These are phyloP conservation scores for Nomada ferruginata DNA, from an alignment of 2,888 invertebrate species.

Conservation along the genomic window DNA sequence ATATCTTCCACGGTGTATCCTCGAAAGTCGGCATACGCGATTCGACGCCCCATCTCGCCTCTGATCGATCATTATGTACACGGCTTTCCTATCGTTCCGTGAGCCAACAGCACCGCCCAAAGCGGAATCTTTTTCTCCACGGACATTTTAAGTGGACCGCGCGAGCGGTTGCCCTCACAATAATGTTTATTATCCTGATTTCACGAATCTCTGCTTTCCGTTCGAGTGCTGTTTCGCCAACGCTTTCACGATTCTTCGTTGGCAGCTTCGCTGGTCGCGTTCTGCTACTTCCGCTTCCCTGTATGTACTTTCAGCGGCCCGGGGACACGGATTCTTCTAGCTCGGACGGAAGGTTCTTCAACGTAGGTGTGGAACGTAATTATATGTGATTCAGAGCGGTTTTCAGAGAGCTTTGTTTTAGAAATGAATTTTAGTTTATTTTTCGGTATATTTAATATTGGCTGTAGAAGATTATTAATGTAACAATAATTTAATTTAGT, in stretches of 20 bases:
- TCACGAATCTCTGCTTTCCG: constrained; percentile 16
- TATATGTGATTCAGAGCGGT: neutral
- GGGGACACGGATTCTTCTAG: neutral
- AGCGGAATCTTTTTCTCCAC: constrained; percentile 13
- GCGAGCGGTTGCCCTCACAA: neutral
- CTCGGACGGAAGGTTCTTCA: neutral
- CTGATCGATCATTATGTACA: constrained; percentile 37
- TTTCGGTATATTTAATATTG: no score
- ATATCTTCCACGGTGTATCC: constrained; percentile 36
- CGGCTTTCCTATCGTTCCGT: constrained; percentile 27
- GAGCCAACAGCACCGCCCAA: constrained; percentile 26
- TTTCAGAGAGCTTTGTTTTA: no score
- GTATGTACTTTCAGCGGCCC: neutral
- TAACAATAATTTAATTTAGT: no score
- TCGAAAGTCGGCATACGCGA: constrained; percentile 27
- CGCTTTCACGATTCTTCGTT: neutral
- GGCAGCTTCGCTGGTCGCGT: neutral
- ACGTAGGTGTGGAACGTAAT: neutral
- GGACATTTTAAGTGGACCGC: constrained; percentile 7
- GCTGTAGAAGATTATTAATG: no score
- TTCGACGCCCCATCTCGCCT: constrained; percentile 48
- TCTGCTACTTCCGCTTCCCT: constrained; percentile 22
- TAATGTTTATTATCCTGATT: constrained; percentile 30
- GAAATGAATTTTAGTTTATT: no score
- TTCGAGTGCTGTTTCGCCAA: neutral